Percentiles rank a stretch among this genome's conserved stretches.
Conservation (phyloP, 2,113 vertebrate species). For the Bagarius yarrelli region DNA sequence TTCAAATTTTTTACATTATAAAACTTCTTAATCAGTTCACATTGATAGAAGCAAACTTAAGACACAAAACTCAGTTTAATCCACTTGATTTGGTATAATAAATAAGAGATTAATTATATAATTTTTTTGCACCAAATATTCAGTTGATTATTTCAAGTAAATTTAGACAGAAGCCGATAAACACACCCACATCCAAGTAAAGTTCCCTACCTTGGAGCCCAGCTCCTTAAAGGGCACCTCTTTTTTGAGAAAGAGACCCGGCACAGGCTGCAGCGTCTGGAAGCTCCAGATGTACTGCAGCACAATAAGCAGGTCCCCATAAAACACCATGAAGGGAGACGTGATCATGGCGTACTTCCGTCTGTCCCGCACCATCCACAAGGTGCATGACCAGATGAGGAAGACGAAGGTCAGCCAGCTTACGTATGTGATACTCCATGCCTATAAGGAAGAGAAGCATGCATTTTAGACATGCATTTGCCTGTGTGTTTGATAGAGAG, state of each 20-base stretch:
- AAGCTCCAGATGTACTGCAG: constrained; percentile 95
- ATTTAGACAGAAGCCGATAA: constrained; percentile 8
- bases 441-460: constrained; percentile 63
- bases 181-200: background rate
- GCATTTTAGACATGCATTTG: background rate
- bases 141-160: background rate
- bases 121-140: background rate
- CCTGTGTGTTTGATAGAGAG: no score
- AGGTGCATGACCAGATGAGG: constrained; percentile 89
- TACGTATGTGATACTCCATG: constrained; percentile 94
- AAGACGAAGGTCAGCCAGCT: constrained; percentile 93
- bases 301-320: constrained; percentile 84
- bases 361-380: constrained; percentile 92
- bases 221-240: constrained; percentile 77
- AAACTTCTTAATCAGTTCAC: no score
- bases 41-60: background rate
- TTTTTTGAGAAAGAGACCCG: constrained; percentile 82
- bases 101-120: no score
- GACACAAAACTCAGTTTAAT: background rate
- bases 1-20: no score
- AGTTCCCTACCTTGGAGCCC: constrained; percentile 76
- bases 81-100: background rate
- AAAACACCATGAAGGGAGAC: constrained; percentile 90
- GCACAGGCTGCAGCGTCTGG: constrained; percentile 73
- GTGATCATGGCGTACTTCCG: constrained; percentile 89